Percentiles rank a stretch among this genome's conserved stretches.
Conservation (phyloP, 2,113 vertebrate genomes). For the Coracopsis vasa region DNA sequence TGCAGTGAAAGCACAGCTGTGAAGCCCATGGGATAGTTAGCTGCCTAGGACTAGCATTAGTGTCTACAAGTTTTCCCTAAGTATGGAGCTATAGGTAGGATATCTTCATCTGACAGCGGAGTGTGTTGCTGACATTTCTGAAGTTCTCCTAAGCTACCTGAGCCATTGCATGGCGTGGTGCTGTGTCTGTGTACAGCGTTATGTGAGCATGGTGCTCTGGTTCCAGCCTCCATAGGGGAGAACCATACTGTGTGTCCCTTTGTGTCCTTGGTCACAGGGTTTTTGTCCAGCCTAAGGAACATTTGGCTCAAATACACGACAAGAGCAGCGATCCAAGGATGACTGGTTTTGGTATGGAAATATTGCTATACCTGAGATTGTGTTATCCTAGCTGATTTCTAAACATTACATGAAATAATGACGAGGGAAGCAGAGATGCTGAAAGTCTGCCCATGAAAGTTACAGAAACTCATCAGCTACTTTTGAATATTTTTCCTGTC, state of each 20-base stretch:
- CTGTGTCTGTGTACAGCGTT: too few species aligned
- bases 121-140: not conserved
- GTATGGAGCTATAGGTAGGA: fast-evolving
- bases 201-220: not conserved
- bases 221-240: not conserved
- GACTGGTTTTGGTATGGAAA: not conserved
- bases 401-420: not conserved
- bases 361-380: not conserved
- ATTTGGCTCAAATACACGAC: not conserved
- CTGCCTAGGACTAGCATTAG: not conserved
- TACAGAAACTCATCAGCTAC: not conserved
- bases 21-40: not conserved
- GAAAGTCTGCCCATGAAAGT: not conserved
- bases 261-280: not conserved
- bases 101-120: fast-evolving
- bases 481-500: not conserved
- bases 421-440: not conserved
- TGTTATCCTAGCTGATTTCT: not conserved
- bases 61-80: not conserved
- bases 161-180: not conserved
- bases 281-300: not conserved
- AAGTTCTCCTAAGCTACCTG: not conserved
- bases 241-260: fast-evolving
- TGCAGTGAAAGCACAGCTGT: not conserved
- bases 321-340: not conserved